Conservation (phyloP, 2,113 vertebrate genomes). For the Rynchops niger region DNA sequence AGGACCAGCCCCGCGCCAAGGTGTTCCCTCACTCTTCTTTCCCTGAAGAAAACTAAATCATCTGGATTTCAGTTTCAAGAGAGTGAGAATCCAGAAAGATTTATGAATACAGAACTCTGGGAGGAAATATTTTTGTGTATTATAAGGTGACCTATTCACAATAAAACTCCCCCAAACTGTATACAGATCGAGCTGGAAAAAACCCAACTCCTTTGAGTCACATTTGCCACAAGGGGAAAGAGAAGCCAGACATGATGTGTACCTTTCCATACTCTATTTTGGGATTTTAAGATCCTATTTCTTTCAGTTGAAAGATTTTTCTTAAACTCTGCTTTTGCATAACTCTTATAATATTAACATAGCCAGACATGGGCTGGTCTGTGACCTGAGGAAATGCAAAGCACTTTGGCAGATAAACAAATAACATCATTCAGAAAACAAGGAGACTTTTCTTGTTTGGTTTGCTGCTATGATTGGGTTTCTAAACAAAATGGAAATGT, state of each 20-base stretch:
- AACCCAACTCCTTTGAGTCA: conserved; percentile 80
- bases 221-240: conserved; percentile 74
- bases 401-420: conserved; percentile 65
- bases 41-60: not conserved
- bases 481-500: conserved; percentile 38
- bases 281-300: conserved; percentile 80
- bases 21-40: not conserved
- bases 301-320: conserved; percentile 72
- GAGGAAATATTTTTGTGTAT: conserved; percentile 37
- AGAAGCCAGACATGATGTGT: conserved; percentile 81
- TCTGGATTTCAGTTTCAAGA: not conserved
- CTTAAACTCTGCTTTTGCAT: conserved; percentile 57
- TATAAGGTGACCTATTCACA: conserved; percentile 60
- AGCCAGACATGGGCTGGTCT: conserved; percentile 68
- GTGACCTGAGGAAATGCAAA: conserved; percentile 67
- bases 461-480: conserved; percentile 15
- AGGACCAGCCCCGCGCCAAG: not conserved
- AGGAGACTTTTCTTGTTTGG: conserved; percentile 69
- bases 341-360: conserved; percentile 30
- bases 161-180: conserved; percentile 54
- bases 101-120: not conserved
- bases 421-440: conserved; percentile 74
- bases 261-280: conserved; percentile 80
- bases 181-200: conserved; percentile 68
- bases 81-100: not conserved